Evolutionary conservation across 2,113 vertebrate genomes (phyloP), one percentile per base, ranked within the genome.

Genomic region (Lepidothrix coronata): DNA sequence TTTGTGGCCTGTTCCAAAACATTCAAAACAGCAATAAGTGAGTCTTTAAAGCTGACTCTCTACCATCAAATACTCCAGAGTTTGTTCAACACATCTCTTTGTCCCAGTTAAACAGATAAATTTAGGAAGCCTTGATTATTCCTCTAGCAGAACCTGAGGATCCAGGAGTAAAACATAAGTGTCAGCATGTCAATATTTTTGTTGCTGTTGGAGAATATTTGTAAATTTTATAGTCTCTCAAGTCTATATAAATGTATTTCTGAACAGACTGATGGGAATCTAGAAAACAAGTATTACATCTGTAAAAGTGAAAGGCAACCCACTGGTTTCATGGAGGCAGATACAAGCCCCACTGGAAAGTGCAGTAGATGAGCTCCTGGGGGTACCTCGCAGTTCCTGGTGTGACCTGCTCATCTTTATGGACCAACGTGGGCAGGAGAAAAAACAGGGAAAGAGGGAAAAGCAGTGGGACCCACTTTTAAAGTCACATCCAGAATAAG

Each of bases 401-500:
- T n/a, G 22, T 49, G 22, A 55, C 31, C 10, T 55, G 7, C 12
- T 55, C 5, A 1, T 35, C 27, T 68, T 33, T 23, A 41, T 15
- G 41, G 22, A 72, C 15, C 22, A 49, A 24, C 27, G 14, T 0
- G 2, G 27, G 35, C 39, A 44, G 28, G 5, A 73, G 31, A 27
- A 76, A 84, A 51, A 3, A 21, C 1, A n/a, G 14, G 12, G 20
- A 57, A 58, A 48, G 37, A 55, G 14, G 11, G 31, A 6, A 85
- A 91, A 73, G n/a, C 49, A 68, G 12, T 18, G 6, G 12, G 14
- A 78, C 2, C 30, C 10, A 4, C 39, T 84, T 88, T 76, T 76
- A 90, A 97, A 79, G 23, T 65, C 55, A 82, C 43, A 68, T 70
- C 49, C 85, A 85, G 78, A 95, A 89, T 76, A 95, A 91, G 48